Evolutionary conservation across 1,140 invertebrate genomes (phyloP), one percentile per base, ranked within the genome.

Genomic region (Atopsyche davidsoni): DNA sequence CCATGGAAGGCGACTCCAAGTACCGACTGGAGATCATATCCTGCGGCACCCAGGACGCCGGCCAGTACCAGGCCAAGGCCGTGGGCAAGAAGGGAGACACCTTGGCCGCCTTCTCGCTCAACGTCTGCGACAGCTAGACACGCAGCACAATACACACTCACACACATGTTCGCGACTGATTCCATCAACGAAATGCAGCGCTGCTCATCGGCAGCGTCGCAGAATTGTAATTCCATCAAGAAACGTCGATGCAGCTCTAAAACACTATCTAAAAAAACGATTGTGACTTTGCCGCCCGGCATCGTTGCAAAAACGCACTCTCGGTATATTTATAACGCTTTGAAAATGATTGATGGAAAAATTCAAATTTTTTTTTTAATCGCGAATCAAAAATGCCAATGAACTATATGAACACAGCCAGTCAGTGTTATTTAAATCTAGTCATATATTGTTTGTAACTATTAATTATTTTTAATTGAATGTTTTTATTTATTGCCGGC

Each of bases 51-150:
- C 85, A 85, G 49, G 93, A 97, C 70, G 78, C 87, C 55, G 93
- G 92, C 19, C 90, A 93, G 67, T 97, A 96, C 69, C 78, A 84
- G 51, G 89, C 91, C 3, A 86, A 86, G 61, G 89, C 86, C n/a
- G 81, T 85, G 22, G 84, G 86, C 58, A 86, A 87, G 62, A 90
- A 90, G 65, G 85, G 84, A 45, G 89, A 92, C 66, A 80, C 81
- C 39, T 76, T 81, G 23, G 80, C 86, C 32, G 85, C 91, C 53
- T 94, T 94, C 76, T 87, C 90, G 24, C 74, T 93, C 2, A 94
- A 94, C 71, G 86, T 93, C 49, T 66, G 71, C 56, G 71, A 71
- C 50, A 62, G 62, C 53, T 71, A 66, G 64, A 45, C 36, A 39
- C 46, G 47, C 63, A 66, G n/a, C n/a, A n/a, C n/a, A 44, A 57